Conservation (phyloP, 2,797 vertebrate genomes). For the Rhinatrema bivittatum region DNA sequence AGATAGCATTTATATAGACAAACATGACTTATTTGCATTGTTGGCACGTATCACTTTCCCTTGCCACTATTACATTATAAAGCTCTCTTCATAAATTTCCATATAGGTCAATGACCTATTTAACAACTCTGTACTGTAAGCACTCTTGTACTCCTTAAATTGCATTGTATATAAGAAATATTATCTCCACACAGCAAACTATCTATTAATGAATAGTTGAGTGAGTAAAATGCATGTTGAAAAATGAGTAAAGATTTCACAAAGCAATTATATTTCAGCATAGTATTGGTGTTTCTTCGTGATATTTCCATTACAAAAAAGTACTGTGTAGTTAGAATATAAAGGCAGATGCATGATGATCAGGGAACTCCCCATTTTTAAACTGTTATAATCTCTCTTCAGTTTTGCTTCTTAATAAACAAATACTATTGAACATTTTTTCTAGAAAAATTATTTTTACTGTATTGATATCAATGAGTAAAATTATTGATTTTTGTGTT, state of each 20-base stretch:
- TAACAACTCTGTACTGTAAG: slow-evolving; percentile 17
- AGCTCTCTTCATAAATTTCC: slow-evolving; percentile 36
- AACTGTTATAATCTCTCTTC: too few relatives aligned
- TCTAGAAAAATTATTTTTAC: too few relatives aligned
- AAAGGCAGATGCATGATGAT: slow-evolving; percentile 14
- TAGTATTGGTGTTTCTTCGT: neutral
- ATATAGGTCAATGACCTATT: slow-evolving; percentile 27
- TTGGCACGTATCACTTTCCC: neutral
- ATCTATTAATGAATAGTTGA: slow-evolving; percentile 28
- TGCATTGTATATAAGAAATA: slow-evolving; percentile 29
- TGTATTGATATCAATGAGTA: too few relatives aligned
- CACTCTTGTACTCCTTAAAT: slow-evolving; percentile 32
- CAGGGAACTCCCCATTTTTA: slow-evolving; percentile 14
- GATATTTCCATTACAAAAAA: slow-evolving; percentile 1
- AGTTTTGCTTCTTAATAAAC: too few relatives aligned
- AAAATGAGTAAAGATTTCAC: slow-evolving; percentile 15
- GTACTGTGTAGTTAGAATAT: neutral
- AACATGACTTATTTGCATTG: slow-evolving; percentile 3
- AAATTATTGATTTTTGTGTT: too few relatives aligned
- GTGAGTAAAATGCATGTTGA: slow-evolving; percentile 19
- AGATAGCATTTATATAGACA: slow-evolving; percentile 11
- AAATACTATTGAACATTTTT: too few relatives aligned
- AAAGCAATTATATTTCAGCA: slow-evolving; percentile 2
- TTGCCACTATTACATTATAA: neutral
- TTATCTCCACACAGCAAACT: slow-evolving; percentile 19